Base-by-base conservation (phyloP, 2,888 invertebrate species). In the Taenaris catops region DNA sequence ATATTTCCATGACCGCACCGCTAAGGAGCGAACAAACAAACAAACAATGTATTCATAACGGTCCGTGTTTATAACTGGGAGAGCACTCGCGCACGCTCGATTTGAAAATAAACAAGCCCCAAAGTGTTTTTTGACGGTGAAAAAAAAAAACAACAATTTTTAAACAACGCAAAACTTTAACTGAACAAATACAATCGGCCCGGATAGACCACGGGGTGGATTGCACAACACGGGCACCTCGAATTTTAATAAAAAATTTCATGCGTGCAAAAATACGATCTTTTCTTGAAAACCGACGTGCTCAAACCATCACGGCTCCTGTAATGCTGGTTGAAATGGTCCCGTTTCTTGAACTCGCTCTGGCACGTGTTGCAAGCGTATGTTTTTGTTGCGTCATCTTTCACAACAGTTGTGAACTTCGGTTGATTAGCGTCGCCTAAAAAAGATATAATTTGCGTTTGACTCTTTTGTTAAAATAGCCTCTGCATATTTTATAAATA, bases 21-120 rank as follows among this genome's bases (percentile, higher is more conserved):
- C 48, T 44, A 42, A 39, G 38, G 38, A 44, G 27, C 48, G 48
- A 50, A 53, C 56, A 71, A 67, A 72, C 63, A 75, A 63, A 61
- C 65, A 63, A 44, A 53, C 53, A 54, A 24, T 43, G 38, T 54
- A 60, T 59, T 60, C 58, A 61, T 56, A 55, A 48, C 62, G 45
- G 41, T 25, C 34, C 38, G 49, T 64, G 68, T 66, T 69, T 68
- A 70, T 56, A 60, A 41, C 41, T 58, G 56, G 51, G 60, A 75
- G 71, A 60, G 68, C 72, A 63, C 79, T 75, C 66, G 60, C 66
- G 63, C 63, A 65, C 68, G 67, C 64, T 49, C 61, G 51, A 62
- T 68, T 72, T 67, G 49, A 76, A 80, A 81, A 81, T 70, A 83
- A 81, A 81, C 75, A 81, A 60, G 55, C 58, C 32, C 31, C 61